These are phyloP conservation scores for Ameiurus melas DNA, from an alignment of 2,113 vertebrate genomes.

Conservation along the genomic window DNA sequence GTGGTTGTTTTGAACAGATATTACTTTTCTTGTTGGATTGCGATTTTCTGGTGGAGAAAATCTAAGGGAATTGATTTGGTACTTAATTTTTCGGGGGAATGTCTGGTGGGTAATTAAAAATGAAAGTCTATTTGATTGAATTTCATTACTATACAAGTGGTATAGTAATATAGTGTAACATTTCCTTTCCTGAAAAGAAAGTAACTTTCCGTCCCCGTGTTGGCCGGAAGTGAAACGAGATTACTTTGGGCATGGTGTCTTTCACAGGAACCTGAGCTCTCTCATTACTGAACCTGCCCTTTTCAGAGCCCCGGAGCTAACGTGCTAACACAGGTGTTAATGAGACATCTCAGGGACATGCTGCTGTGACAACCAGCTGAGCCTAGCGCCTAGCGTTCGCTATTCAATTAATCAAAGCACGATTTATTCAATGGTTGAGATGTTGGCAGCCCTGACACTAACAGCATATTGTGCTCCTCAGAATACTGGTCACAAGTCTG, in stretches of 20 bases:
- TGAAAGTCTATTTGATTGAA: not conserved
- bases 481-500: not conserved
- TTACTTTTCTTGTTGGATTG: not conserved
- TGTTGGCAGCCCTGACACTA: not conserved
- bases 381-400: not conserved
- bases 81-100: not conserved
- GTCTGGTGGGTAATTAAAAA: not conserved
- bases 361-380: constrained; percentile 17
- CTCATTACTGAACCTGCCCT: constrained; percentile 29
- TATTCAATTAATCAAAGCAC: not conserved
- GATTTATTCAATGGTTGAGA: not conserved
- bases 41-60: not conserved
- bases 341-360: constrained; percentile 20
- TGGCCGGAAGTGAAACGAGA: not conserved
- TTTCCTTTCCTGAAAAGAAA: not conserved
- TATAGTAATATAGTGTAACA: no score
- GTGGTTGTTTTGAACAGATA: not conserved
- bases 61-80: not conserved
- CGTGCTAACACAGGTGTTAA: constrained; percentile 28
- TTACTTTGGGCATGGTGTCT: not conserved
- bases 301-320: not conserved
- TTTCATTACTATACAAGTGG: not conserved
- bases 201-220: not conserved
- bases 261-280: constrained; percentile 11
- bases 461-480: not conserved